Evolutionary conservation across 1,140 invertebrate species (phyloP).

Genomic region (Ditylenchus dipsaci): DNA sequence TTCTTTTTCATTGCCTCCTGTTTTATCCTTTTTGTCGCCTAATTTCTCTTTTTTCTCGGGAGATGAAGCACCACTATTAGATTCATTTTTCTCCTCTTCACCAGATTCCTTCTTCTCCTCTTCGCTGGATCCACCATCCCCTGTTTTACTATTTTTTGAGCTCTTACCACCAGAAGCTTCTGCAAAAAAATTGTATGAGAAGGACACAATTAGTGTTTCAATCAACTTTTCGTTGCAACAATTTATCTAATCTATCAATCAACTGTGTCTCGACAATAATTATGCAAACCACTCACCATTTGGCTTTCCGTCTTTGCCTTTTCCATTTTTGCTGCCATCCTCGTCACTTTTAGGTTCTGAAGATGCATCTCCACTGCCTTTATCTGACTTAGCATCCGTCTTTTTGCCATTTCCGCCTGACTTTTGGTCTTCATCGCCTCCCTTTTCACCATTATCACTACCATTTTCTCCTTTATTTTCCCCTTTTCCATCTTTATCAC

Average conservation of each 20-base stretch:
- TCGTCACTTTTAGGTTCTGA: background rate
- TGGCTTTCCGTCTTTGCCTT: background rate
- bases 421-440: constrained; percentile 9
- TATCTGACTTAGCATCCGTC: background rate
- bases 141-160: background rate
- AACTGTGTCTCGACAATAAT: no score
- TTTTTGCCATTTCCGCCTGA: background rate
- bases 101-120: no score
- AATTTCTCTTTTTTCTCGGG: background rate
- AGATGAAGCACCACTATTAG: background rate
- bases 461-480: background rate
- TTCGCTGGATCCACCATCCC: background rate
- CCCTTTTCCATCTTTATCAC: constrained; percentile 7
- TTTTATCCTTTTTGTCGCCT: background rate
- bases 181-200: no score
- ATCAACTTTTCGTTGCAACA: no score
- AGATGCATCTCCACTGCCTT: background rate
- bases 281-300: no score
- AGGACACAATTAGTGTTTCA: no score
- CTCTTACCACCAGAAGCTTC: no score
- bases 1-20: background rate
- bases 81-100: no score
- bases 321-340: background rate
- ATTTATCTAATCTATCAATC: no score
- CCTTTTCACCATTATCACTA: background rate